Percentiles rank a stretch among this genome's conserved stretches.
These are phyloP conservation scores for Sarcophaga peregrina DNA, from an alignment of 1,140 invertebrate species.

Conservation along the genomic window DNA sequence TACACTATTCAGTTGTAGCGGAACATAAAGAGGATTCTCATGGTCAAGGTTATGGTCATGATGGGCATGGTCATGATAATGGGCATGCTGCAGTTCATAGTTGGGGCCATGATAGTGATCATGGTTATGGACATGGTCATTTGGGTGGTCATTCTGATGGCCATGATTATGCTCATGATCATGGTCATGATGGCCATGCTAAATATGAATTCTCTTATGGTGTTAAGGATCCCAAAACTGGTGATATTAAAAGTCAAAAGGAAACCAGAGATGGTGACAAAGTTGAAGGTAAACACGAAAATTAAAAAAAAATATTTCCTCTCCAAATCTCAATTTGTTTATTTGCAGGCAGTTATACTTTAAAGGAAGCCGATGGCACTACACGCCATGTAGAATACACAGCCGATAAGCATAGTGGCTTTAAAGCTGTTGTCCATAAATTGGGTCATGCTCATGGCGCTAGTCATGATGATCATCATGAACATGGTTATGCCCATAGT, in stretches of 20 bases:
- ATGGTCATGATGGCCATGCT: not conserved
- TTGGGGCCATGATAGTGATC: no score
- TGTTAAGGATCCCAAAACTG: constrained; percentile 77
- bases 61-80: not conserved
- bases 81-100: no score
- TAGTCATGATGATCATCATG: not conserved
- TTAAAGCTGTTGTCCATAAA: constrained; percentile 61
- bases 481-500: not conserved
- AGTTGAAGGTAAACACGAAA: constrained; percentile 66
- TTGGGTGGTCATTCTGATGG: no score
- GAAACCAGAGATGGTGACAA: constrained; percentile 73
- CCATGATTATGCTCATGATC: not conserved
- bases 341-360: constrained; percentile 66
- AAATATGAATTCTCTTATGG: constrained; percentile 64
- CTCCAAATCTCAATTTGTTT: not conserved
- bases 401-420: constrained; percentile 73
- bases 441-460: constrained; percentile 47
- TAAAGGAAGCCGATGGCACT: constrained; percentile 68
- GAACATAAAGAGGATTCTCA: not conserved
- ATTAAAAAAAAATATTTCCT: no score
- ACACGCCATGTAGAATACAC: constrained; percentile 72
- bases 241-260: constrained; percentile 76
- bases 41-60: not conserved
- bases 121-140: no score
- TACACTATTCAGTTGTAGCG: no score